Evolutionary conservation across 2,113 vertebrate genomes (phyloP), one percentile per base, ranked within the genome.

Genomic region (Ictidomys tridecemlineatus): DNA sequence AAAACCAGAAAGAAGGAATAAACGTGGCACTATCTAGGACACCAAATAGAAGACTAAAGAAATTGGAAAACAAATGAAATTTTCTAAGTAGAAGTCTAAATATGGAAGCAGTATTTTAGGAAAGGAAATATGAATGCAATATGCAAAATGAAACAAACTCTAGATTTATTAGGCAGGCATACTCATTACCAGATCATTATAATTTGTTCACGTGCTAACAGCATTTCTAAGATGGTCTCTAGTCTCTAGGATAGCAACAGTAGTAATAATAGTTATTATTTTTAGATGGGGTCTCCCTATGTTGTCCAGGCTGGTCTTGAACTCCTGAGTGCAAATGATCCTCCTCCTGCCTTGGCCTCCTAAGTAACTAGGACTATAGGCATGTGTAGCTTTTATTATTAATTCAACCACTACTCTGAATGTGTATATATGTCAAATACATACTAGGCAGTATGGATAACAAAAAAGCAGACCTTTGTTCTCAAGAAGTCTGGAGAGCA

Each of bases 31-130:
- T 22, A 20, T 58, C 56, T 58, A 24, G 56, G 1, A 91, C 37
- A 77, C 13, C 45, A 86, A 85, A 53, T 6, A 78, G 26, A 70
- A 56, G 16, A 87, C 30, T 78, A 91, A 91, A 78, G 37, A 28
- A 85, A 20, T 79, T 63, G 4, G 18, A 76, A 94, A 96, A 90
- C 22, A 90, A 87, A 1, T 37, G 42, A 91, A 94, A 93, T 84
- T 74, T 37, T 95, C 72, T 63, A 67, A 42, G 30, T 58, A 37
- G 58, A 89, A 86, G 39, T 79, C 70, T 91, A 79, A 79, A 89
- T 92, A 48, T 51, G 14, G 93, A 95, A 89, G 24, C 8, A 89
- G 20, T 48, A 82, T 95, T 89, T 94, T 45, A 95, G 61, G 53
- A 78, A 93, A 37, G 20, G 61, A 86, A 89, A 80, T 26, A 42